A percentile compares a stretch with the other conserved stretches of the same genome.
Evolutionary conservation across 2,888 invertebrate genomes (phyloP).

Genomic region (Poecilus cupreus): DNA sequence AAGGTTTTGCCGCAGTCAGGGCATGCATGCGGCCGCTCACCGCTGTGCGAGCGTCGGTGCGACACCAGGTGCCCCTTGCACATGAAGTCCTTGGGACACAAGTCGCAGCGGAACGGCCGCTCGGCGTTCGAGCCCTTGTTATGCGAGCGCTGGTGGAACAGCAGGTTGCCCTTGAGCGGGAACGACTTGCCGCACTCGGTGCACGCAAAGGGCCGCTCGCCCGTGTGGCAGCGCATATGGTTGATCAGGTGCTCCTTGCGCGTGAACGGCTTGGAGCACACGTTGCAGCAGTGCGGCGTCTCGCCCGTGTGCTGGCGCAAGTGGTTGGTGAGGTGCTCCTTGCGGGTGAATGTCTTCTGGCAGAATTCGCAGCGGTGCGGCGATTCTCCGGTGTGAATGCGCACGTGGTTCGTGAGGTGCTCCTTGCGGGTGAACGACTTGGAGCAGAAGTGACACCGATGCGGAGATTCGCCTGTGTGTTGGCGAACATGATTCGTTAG

Average conservation of each 20-base stretch:
- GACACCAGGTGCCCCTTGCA: constrained; percentile 90
- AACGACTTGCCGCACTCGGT: constrained; percentile 91
- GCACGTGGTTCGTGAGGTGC: constrained; percentile 89
- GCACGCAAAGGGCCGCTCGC: constrained; percentile 89
- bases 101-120: constrained; percentile 84
- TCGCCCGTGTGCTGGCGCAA: constrained; percentile 83
- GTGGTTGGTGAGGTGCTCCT: constrained; percentile 84
- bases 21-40: constrained; percentile 78
- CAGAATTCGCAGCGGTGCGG: constrained; percentile 83
- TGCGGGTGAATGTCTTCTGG: constrained; percentile 82
- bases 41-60: constrained; percentile 87
- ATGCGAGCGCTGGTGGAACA: constrained; percentile 91
- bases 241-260: constrained; percentile 84
- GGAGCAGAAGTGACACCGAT: constrained; percentile 88
- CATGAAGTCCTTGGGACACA: constrained; percentile 91
- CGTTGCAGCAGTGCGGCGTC: constrained; percentile 82
- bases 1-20: constrained; percentile 85
- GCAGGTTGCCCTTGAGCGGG: constrained; percentile 87
- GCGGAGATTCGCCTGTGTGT: constrained; percentile 91
- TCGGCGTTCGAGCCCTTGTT: constrained; percentile 82
- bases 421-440: constrained; percentile 91
- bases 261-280: constrained; percentile 84
- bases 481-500: constrained; percentile 90
- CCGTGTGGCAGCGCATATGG: constrained; percentile 86
- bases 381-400: constrained; percentile 79